These are phyloP conservation scores for Tetranychus piercei DNA, from an alignment of 2,888 invertebrate genomes.

Conservation along the genomic window DNA sequence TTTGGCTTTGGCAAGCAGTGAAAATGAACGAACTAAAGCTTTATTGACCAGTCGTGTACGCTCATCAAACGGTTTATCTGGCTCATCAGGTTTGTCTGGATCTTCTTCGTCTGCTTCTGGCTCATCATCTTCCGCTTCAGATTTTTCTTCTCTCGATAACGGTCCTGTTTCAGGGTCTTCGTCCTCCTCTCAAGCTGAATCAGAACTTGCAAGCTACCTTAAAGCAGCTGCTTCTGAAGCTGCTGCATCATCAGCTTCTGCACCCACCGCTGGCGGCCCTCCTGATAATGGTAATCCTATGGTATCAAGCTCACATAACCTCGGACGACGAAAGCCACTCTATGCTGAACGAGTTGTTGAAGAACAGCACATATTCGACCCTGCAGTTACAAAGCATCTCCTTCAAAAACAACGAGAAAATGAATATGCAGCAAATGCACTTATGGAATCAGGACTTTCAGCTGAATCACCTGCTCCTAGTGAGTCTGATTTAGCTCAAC, in stretches of 20 bases:
- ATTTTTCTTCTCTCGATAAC: background rate
- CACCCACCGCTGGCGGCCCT: background rate
- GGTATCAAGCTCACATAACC: background rate
- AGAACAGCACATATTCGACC: slow-evolving; percentile 13
- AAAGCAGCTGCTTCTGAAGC: slow-evolving; percentile 12
- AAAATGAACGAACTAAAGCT: background rate
- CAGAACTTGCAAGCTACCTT: slow-evolving; percentile 7
- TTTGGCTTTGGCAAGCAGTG: background rate
- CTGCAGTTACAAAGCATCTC: slow-evolving; percentile 15
- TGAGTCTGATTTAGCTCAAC: background rate
- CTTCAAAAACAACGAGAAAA: slow-evolving; percentile 13
- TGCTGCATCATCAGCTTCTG: background rate
- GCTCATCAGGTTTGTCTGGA: background rate
- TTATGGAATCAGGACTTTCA: slow-evolving; percentile 2
- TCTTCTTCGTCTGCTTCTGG: background rate
- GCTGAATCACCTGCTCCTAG: background rate
- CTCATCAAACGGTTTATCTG: background rate
- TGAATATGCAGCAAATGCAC: slow-evolving; percentile 6
- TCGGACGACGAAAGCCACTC: background rate
- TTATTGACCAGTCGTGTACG: background rate
- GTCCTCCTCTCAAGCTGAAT: background rate
- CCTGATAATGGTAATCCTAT: background rate
- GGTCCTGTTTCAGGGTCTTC: background rate
- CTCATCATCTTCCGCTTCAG: slow-evolving; percentile 2
- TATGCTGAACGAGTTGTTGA: slow-evolving; percentile 8